phyloP scores from a whole-genome alignment of 2,888 invertebrate species.

The Papilio gigon region DNA sequence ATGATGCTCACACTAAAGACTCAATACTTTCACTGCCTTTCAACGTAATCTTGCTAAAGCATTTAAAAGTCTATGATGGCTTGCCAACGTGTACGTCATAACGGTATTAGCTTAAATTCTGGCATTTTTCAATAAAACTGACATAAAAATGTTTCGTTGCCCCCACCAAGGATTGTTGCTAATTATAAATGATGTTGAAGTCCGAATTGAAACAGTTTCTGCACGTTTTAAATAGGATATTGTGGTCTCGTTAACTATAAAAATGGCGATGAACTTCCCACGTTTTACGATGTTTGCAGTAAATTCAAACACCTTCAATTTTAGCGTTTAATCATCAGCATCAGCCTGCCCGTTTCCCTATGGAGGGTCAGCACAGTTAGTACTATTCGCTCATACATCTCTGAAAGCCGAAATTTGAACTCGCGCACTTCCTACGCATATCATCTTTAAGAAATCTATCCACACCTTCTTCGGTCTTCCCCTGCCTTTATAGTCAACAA shows the following conservation, averaged over 20 bases:
- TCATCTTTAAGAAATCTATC: no score
- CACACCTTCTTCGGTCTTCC: no score
- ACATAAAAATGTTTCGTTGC: not conserved
- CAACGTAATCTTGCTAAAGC: slow-evolving; percentile 18
- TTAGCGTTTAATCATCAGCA: no score
- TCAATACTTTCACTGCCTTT: slow-evolving; percentile 36
- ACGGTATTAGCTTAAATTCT: not conserved
- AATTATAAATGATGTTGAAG: slow-evolving; percentile 9
- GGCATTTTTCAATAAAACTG: not conserved
- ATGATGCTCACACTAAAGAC: slow-evolving; percentile 19
- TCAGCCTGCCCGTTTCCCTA: no score
- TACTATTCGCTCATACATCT: no score
- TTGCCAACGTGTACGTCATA: not conserved
- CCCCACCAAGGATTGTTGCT: not conserved
- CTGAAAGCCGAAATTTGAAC: no score
- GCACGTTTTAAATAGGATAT: slow-evolving; percentile 5
- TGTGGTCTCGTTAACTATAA: slow-evolving; percentile 5
- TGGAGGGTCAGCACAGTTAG: no score
- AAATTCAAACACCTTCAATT: not conserved
- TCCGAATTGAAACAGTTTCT: not conserved
- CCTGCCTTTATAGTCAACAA: no score
- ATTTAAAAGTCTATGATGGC: slow-evolving; percentile 15
- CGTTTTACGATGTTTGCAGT: slow-evolving; percentile 15
- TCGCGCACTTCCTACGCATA: no score
- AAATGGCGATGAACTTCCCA: slow-evolving; percentile 19